Conservation (phyloP, 2,113 vertebrate genomes). For the Rallus limicola region DNA sequence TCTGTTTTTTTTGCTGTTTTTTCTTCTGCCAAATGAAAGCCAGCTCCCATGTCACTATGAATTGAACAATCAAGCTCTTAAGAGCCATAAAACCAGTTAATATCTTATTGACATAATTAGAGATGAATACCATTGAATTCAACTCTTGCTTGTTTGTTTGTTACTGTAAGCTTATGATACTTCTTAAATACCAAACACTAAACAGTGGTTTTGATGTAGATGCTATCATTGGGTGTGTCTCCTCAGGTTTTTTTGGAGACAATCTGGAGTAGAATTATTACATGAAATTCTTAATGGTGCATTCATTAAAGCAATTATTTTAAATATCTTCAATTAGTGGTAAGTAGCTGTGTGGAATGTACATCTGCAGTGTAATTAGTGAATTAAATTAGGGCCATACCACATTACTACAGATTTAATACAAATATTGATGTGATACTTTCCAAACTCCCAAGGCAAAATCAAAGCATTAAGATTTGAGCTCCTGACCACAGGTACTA, state of each 20-base stretch:
- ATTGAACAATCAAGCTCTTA: background rate
- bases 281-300: background rate
- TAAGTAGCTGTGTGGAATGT: background rate
- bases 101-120: background rate
- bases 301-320: conserved; percentile 5
- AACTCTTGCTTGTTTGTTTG: background rate
- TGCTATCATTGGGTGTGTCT: background rate
- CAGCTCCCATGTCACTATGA: background rate
- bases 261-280: background rate
- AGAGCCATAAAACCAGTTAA: background rate
- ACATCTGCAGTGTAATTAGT: background rate
- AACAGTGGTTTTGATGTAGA: background rate
- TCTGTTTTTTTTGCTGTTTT: background rate
- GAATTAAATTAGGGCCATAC: background rate
- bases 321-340: background rate
- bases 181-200: background rate
- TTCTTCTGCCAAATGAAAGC: background rate
- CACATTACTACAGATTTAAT: background rate
- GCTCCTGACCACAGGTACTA: background rate
- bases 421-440: background rate
- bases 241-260: background rate
- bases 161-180: background rate
- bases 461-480: background rate
- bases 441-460: background rate
- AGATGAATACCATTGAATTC: background rate